phyloP scores from a whole-genome alignment of 2,797 vertebrate species.

The Sebastes diaconus region DNA sequence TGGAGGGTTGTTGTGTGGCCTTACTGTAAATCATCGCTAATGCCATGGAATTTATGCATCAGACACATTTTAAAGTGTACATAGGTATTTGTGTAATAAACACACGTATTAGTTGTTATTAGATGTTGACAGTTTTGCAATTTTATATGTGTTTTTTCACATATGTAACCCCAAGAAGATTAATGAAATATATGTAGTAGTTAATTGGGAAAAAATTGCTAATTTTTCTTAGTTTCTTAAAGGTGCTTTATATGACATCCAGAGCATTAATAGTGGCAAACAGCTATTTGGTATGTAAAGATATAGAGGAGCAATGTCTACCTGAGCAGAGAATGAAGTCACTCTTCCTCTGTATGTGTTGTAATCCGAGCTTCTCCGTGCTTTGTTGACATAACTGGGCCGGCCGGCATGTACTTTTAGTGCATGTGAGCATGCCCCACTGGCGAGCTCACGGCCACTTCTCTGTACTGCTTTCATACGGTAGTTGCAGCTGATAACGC shows the following conservation, averaged over 20 bases:
- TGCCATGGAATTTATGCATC: conserved; percentile 8
- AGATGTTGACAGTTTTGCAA: not conserved
- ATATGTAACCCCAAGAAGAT: not conserved
- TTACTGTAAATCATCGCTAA: not conserved
- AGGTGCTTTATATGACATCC: too few species aligned
- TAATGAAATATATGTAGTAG: not conserved
- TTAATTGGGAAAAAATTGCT: not conserved
- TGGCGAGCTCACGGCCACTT: fast-evolving
- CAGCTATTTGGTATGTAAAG: too few species aligned
- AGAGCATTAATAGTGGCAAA: too few species aligned
- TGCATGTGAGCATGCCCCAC: fast-evolving
- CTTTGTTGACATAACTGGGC: too few species aligned
- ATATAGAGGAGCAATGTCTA: too few species aligned
- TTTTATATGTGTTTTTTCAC: not conserved
- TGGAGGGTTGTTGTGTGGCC: conserved; percentile 3
- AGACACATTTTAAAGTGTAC: not conserved
- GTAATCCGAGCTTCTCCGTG: too few species aligned
- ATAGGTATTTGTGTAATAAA: not conserved
- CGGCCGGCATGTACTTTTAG: too few species aligned
- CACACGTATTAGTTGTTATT: not conserved
- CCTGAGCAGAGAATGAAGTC: too few species aligned
- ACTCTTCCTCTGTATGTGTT: too few species aligned
- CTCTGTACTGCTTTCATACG: too few species aligned
- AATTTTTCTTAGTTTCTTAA: not conserved
- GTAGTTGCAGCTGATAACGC: too few species aligned